Conservation (phyloP, 2,888 invertebrate species). For the Sinelater perroti region DNA sequence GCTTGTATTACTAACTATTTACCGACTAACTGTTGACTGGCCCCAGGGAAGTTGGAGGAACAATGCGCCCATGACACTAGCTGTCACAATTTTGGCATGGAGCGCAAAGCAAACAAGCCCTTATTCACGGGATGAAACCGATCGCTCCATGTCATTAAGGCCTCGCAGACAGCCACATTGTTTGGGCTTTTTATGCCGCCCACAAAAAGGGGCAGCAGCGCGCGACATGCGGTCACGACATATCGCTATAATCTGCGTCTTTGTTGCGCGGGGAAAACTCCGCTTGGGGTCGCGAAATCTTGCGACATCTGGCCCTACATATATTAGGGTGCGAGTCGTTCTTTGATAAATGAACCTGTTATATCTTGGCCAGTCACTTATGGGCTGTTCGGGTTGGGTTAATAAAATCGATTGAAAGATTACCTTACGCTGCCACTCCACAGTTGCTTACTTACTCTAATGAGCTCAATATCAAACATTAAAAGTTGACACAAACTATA, state of each 20-base stretch:
- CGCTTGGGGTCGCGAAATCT: conserved; percentile 21
- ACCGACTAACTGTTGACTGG: too few species aligned
- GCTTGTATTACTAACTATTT: too few species aligned
- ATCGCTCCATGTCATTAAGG: conserved; percentile 40
- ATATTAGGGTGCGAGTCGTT: conserved; percentile 17
- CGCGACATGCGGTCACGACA: conserved; percentile 49
- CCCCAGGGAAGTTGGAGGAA: too few species aligned
- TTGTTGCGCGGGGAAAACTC: conserved; percentile 40
- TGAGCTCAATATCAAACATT: neutral
- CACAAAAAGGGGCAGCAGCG: conserved; percentile 45
- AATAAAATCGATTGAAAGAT: neutral
- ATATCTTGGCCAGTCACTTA: conserved; percentile 1
- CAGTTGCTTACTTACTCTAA: neutral
- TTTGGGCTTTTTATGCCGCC: conserved; percentile 40
- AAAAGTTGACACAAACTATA: too few species aligned
- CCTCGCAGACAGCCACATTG: conserved; percentile 33
- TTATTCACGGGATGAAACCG: conserved; percentile 10
- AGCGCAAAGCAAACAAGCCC: conserved; percentile 12
- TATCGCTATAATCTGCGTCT: conserved; percentile 51
- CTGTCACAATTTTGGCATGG: neutral
- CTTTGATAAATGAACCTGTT: conserved; percentile 22
- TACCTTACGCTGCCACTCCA: neutral
- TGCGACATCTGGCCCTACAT: conserved; percentile 24
- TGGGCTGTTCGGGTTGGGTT: neutral
- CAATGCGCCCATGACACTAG: too few species aligned